A percentile compares a stretch with the other conserved stretches of the same genome.
phyloP scores from a whole-genome alignment of 1,140 invertebrate species.

The Papilio aristodemus region DNA sequence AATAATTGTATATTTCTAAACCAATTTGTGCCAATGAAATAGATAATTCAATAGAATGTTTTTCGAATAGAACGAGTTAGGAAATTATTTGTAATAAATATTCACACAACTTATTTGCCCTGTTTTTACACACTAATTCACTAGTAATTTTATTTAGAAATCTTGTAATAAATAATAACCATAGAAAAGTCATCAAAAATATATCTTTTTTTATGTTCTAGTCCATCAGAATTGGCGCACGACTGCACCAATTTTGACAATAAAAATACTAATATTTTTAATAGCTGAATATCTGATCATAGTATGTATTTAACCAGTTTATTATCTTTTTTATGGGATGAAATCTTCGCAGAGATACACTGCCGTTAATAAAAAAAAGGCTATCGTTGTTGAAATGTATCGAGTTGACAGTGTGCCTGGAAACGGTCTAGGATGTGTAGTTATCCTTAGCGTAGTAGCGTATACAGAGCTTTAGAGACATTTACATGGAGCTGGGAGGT shows the following conservation, averaged over 20 bases:
- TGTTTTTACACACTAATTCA: not conserved
- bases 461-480: constrained; percentile 64
- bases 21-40: constrained; percentile 60
- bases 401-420: constrained; percentile 66
- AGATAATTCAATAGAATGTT: constrained; percentile 37
- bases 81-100: not conserved
- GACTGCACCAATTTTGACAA: constrained; percentile 9
- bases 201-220: not conserved
- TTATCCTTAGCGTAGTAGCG: constrained; percentile 61
- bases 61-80: constrained; percentile 35
- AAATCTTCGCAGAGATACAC: constrained; percentile 35
- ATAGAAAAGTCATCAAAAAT: not conserved
- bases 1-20: constrained; percentile 43
- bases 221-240: not conserved
- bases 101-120: not conserved
- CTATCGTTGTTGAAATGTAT: constrained; percentile 39
- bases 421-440: constrained; percentile 52
- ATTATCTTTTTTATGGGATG: not conserved
- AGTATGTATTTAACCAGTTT: not conserved
- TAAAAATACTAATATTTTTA: not conserved
- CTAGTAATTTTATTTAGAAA: not conserved
- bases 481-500: constrained; percentile 46
- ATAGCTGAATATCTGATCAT: not conserved
- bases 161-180: not conserved
- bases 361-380: constrained; percentile 37